These are phyloP conservation scores for Plectropomus leopardus DNA, from an alignment of 2,113 vertebrate genomes.

Conservation along the genomic window DNA sequence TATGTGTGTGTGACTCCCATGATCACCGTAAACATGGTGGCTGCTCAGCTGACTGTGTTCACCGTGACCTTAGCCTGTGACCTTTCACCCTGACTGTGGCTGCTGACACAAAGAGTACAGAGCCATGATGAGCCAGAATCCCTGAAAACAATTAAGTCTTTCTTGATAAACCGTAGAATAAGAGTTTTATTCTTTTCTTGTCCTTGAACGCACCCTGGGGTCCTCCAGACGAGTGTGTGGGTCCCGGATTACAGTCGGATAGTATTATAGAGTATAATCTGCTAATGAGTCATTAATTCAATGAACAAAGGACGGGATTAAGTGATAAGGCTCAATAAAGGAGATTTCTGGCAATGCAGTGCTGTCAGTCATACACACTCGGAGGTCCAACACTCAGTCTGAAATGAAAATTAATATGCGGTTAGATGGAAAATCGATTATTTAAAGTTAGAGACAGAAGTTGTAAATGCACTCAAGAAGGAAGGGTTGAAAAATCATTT, in stretches of 20 bases:
- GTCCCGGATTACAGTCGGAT: slow-evolving; percentile 59
- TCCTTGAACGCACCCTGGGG: slow-evolving; percentile 20
- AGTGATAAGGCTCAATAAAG: slow-evolving; percentile 39
- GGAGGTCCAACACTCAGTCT: background rate
- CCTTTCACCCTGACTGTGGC: background rate
- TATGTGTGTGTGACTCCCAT: background rate
- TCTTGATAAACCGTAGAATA: slow-evolving; percentile 1
- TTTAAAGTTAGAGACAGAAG: background rate
- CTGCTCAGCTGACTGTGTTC: slow-evolving; percentile 14
- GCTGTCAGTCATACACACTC: background rate
- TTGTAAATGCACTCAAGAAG: background rate
- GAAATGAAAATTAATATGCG: background rate
- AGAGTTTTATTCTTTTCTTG: background rate
- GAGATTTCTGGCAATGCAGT: slow-evolving; percentile 12
- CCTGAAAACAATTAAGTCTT: slow-evolving; percentile 6
- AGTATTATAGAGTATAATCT: slow-evolving; percentile 65
- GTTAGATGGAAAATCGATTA: background rate
- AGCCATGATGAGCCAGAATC: background rate
- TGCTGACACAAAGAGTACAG: background rate
- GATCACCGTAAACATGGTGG: background rate
- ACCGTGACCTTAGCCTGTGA: slow-evolving; percentile 26
- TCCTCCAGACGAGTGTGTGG: slow-evolving; percentile 14
- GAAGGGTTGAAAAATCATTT: background rate
- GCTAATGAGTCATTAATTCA: slow-evolving; percentile 64
- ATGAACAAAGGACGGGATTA: slow-evolving; percentile 51